Percentiles rank a stretch among this genome's conserved stretches.
Conservation (phyloP, 2,113 vertebrate species). For the Zingel zingel region DNA sequence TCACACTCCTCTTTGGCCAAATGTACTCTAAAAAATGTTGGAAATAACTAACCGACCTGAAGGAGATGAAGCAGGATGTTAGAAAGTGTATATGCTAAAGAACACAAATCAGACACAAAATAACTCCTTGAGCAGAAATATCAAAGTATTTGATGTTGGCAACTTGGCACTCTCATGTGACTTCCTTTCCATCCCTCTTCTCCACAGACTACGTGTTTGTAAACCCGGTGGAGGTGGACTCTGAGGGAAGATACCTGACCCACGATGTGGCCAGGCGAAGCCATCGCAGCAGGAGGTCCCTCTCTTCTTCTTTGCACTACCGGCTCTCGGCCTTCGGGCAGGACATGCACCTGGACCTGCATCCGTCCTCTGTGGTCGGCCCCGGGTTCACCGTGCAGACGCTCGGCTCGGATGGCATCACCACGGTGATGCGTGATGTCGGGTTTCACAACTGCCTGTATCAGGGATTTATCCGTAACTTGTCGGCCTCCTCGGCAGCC, state of each 20-base stretch:
- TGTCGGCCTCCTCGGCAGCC: slow-evolving; percentile 90
- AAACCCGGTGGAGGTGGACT: slow-evolving; percentile 93
- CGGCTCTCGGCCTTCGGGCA: slow-evolving; percentile 93
- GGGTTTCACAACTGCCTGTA: slow-evolving; percentile 90
- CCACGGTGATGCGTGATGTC: slow-evolving; percentile 78
- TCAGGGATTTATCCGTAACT: slow-evolving; percentile 95
- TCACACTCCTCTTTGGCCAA: not conserved
- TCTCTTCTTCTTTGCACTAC: slow-evolving; percentile 88
- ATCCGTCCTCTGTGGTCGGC: slow-evolving; percentile 89
- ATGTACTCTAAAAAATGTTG: not conserved
- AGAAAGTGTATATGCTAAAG: not conserved
- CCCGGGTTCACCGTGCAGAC: slow-evolving; percentile 92
- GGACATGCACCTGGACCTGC: slow-evolving; percentile 93
- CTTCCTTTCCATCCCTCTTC: not conserved
- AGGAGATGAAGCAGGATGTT: not conserved
- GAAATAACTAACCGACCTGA: not conserved
- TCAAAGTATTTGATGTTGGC: not conserved
- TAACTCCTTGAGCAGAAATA: not conserved
- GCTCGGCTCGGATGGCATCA: slow-evolving; percentile 86
- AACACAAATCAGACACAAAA: not conserved
- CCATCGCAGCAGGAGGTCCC: slow-evolving; percentile 89
- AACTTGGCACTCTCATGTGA: not conserved
- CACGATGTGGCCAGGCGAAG: slow-evolving; percentile 88
- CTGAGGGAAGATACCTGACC: slow-evolving; percentile 88
- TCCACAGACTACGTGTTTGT: slow-evolving; percentile 94